Evolutionary conservation across 1,140 invertebrate species (phyloP).

Genomic region (Leptonema lineaticorne): DNA sequence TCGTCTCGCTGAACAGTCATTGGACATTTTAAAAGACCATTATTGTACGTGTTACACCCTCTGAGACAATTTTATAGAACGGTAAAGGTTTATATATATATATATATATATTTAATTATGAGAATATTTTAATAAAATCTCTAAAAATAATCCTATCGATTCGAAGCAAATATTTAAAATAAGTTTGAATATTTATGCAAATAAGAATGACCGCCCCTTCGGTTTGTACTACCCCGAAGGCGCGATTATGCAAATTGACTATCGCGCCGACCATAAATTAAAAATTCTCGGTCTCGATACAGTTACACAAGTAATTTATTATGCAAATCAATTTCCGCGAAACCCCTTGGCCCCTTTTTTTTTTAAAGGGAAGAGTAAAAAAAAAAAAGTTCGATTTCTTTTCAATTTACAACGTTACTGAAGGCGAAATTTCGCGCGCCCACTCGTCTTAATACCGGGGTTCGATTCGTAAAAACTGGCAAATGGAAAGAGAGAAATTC

Average conservation of each 20-base stretch:
- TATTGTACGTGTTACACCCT: no score
- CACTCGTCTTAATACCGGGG: no score
- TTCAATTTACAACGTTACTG: neutral
- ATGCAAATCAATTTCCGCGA: slow-evolving; percentile 5
- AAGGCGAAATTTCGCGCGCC: no score
- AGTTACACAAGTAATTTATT: slow-evolving; percentile 19
- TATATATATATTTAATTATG: no score
- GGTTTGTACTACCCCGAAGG: neutral
- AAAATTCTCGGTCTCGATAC: slow-evolving; percentile 11
- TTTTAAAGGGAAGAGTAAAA: neutral
- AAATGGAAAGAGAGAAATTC: neutral
- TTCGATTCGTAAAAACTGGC: neutral
- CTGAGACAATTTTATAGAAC: no score
- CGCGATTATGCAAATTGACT: neutral
- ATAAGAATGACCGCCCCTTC: neutral
- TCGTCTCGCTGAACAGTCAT: no score
- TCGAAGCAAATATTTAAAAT: neutral
- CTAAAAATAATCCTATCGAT: neutral
- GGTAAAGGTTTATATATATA: no score
- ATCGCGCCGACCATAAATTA: slow-evolving; percentile 1
- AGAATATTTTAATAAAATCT: no score
- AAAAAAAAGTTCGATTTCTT: slow-evolving; percentile 10
- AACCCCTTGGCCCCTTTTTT: neutral
- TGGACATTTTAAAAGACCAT: no score
- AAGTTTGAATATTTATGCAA: neutral